Percentiles rank a stretch among this genome's conserved stretches.
Evolutionary conservation across 2,888 invertebrate species (phyloP).

Genomic region (Diarsia dahlii): DNA sequence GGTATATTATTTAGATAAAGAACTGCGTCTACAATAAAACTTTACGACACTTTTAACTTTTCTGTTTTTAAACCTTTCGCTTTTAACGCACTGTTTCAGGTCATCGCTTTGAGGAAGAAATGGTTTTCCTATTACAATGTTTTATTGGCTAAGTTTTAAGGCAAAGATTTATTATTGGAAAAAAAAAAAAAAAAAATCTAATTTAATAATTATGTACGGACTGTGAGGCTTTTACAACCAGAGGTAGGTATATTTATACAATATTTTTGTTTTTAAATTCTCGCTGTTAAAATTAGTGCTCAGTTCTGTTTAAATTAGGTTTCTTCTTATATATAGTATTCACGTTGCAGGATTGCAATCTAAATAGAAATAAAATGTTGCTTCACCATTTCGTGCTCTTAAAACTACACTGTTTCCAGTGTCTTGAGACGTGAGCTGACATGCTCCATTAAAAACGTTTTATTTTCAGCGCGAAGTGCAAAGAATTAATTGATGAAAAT

Average conservation of each 20-base stretch:
- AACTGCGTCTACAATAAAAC: constrained; percentile 64
- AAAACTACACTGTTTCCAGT: constrained; percentile 24
- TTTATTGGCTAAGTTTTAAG: constrained; percentile 46
- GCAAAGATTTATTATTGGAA: constrained; percentile 1
- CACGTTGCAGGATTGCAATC: neutral
- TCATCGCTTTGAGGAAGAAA: constrained; percentile 21
- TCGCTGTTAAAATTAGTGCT: neutral
- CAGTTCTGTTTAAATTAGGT: constrained; percentile 4
- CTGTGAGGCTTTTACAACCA: neutral
- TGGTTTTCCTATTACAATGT: constrained; percentile 53
- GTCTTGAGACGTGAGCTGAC: constrained; percentile 11
- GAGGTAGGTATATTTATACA: neutral
- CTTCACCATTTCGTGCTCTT: constrained; percentile 23
- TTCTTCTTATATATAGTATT: neutral
- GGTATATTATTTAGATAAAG: constrained; percentile 63
- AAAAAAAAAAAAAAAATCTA: neutral
- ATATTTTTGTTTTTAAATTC: neutral
- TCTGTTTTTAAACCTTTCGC: constrained; percentile 53
- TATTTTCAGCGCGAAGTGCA: constrained; percentile 11
- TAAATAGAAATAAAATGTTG: constrained; percentile 38
- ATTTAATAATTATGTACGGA: neutral
- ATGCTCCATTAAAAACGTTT: constrained; percentile 22
- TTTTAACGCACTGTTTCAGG: constrained; percentile 20
- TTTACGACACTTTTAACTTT: constrained; percentile 65
- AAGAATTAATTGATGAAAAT: constrained; percentile 24